These are phyloP conservation scores for Lycophotia porphyrea DNA, from an alignment of 2,888 invertebrate species.

Conservation along the genomic window DNA sequence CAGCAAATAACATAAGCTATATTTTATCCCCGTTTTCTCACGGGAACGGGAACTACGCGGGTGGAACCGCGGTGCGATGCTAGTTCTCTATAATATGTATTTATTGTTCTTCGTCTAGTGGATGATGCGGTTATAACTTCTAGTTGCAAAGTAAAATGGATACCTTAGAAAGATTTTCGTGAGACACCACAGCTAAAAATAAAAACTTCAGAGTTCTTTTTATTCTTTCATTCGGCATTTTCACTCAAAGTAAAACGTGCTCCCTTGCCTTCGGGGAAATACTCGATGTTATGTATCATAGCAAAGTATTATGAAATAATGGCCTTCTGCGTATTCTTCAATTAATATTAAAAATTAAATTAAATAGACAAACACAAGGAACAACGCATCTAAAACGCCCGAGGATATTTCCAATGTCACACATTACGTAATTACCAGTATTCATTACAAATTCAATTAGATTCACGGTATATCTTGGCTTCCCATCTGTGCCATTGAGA, in stretches of 20 bases:
- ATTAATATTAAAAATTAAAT: constrained; percentile 13
- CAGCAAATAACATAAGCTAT: too few species aligned
- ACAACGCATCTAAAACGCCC: not conserved
- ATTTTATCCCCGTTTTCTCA: too few species aligned
- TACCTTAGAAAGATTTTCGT: too few species aligned
- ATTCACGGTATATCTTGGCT: not conserved
- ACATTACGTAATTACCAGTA: constrained; percentile 2
- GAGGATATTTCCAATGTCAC: not conserved
- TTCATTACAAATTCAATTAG: constrained; percentile 33
- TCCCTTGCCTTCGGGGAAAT: not conserved
- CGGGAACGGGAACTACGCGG: too few species aligned
- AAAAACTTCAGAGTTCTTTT: too few species aligned
- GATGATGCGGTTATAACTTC: too few species aligned
- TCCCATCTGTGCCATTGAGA: constrained; percentile 23
- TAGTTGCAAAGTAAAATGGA: too few species aligned
- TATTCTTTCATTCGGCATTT: not conserved
- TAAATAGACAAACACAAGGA: not conserved
- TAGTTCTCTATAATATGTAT: too few species aligned
- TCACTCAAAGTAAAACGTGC: not conserved
- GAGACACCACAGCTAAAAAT: too few species aligned
- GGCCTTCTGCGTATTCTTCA: not conserved
- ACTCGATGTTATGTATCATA: not conserved
- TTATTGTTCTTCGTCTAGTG: too few species aligned
- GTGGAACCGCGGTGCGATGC: too few species aligned
- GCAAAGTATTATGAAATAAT: not conserved